phyloP scores from a whole-genome alignment of 2,888 invertebrate species.

The Hydrotaea diabolus region DNA sequence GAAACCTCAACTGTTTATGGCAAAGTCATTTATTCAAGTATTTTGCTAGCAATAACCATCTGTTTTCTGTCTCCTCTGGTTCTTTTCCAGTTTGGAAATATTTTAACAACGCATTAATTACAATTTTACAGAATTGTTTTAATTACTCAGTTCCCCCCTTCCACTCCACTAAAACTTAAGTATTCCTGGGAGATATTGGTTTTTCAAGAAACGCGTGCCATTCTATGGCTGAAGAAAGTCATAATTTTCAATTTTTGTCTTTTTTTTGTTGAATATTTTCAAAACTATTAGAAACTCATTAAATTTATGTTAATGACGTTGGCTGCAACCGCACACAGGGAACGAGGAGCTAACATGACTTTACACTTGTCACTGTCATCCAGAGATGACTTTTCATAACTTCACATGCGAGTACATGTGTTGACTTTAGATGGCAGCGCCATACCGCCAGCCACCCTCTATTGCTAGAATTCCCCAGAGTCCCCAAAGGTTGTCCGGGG shows the following conservation, averaged over 20 bases:
- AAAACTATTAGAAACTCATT: conserved; percentile 78
- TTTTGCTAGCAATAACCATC: not conserved
- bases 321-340: conserved; percentile 44
- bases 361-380: conserved; percentile 76
- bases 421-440: conserved; percentile 8
- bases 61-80: not conserved
- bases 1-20: conserved; percentile 8
- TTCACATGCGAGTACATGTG: conserved; percentile 7
- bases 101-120: not conserved
- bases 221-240: not conserved
- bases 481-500: conserved; percentile 58
- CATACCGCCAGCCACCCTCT: conserved; percentile 17
- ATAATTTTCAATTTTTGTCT: not conserved
- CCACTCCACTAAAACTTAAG: not conserved
- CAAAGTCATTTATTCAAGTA: not conserved
- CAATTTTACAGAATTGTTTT: conserved; percentile 13
- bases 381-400: conserved; percentile 54
- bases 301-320: conserved; percentile 76
- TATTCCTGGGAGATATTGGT: not conserved
- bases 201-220: conserved; percentile 6
- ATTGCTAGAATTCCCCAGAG: conserved; percentile 37
- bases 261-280: conserved; percentile 29
- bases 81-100: not conserved
- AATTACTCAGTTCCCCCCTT: not conserved
- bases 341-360: conserved; percentile 59